A percentile compares a stretch with the other conserved stretches of the same genome.
Evolutionary conservation across 2,113 vertebrate genomes (phyloP).

Genomic region (Mirza zaza): DNA sequence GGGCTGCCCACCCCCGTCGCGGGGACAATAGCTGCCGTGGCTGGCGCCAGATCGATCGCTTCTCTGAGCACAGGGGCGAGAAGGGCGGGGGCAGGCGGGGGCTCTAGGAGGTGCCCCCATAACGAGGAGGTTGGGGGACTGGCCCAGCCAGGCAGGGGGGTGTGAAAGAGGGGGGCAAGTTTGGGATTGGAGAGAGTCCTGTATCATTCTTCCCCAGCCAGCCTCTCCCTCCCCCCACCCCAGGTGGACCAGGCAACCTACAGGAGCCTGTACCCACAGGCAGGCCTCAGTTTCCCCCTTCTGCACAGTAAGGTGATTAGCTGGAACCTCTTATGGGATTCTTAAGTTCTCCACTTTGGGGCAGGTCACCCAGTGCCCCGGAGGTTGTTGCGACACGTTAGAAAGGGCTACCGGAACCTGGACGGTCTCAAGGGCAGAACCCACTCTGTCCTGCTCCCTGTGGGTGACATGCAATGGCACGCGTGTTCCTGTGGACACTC

Average conservation of each 20-base stretch:
- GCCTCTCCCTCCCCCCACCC: not conserved
- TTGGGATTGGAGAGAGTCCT: too few species aligned
- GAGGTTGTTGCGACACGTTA: not conserved
- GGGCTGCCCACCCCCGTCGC: too few species aligned
- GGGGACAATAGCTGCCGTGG: not conserved
- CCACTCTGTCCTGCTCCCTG: not conserved
- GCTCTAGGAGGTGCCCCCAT: not conserved
- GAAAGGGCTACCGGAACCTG: not conserved
- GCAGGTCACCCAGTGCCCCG: fast-evolving
- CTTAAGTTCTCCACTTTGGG: not conserved
- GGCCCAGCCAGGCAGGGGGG: too few species aligned
- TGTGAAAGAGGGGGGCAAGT: fast-evolving
- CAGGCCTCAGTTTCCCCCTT: not conserved
- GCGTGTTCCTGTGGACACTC: not conserved
- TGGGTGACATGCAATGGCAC: fast-evolving
- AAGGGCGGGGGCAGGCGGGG: not conserved
- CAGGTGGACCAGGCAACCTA: fast-evolving
- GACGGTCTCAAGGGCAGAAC: not conserved
- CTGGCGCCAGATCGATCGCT: not conserved
- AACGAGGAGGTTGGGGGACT: not conserved
- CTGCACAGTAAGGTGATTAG: not conserved
- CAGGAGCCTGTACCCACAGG: fast-evolving
- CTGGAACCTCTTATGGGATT: fast-evolving
- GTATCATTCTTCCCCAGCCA: fast-evolving
- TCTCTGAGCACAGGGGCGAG: not conserved